Percentiles rank a stretch among this genome's conserved stretches.
phyloP scores from a whole-genome alignment of 2,888 invertebrate species.

The Pteria penguin region DNA sequence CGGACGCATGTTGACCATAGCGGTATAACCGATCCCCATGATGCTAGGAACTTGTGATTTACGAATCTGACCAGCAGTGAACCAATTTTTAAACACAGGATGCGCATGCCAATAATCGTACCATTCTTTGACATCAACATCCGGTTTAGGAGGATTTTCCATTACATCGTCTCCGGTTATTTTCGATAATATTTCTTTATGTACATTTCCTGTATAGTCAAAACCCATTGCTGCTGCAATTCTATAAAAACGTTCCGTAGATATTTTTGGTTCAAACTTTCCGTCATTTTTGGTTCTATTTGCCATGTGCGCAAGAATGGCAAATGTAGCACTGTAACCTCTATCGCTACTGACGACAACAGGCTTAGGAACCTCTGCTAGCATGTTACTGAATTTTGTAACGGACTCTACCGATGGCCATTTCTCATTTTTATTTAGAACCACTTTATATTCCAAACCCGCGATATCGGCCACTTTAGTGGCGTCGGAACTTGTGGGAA shows the following conservation, averaged over 20 bases:
- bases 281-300: conserved; percentile 61
- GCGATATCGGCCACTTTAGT: conserved; percentile 54
- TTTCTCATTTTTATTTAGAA: conserved; percentile 62
- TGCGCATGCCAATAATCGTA: conserved; percentile 70
- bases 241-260: conserved; percentile 63
- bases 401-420: conserved; percentile 67
- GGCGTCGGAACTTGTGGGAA: conserved; percentile 64
- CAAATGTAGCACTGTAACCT: conserved; percentile 66
- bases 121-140: conserved; percentile 68
- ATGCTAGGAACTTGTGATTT: conserved; percentile 62
- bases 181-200: conserved; percentile 60
- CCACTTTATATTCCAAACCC: conserved; percentile 61
- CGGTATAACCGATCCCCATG: conserved; percentile 62
- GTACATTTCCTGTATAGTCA: conserved; percentile 61
- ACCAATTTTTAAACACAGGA: conserved; percentile 71
- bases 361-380: conserved; percentile 51
- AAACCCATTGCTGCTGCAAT: conserved; percentile 67
- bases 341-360: conserved; percentile 65
- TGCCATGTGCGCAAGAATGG: conserved; percentile 65
- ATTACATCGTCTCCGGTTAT: conserved; percentile 66
- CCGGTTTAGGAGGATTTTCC: conserved; percentile 57
- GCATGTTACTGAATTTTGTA: conserved; percentile 54
- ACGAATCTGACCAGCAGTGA: conserved; percentile 68
- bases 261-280: conserved; percentile 59
- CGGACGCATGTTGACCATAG: conserved; percentile 65